Base-by-base conservation (phyloP, 1,140 invertebrate species). In the Drosophila kurseongensis region DNA sequence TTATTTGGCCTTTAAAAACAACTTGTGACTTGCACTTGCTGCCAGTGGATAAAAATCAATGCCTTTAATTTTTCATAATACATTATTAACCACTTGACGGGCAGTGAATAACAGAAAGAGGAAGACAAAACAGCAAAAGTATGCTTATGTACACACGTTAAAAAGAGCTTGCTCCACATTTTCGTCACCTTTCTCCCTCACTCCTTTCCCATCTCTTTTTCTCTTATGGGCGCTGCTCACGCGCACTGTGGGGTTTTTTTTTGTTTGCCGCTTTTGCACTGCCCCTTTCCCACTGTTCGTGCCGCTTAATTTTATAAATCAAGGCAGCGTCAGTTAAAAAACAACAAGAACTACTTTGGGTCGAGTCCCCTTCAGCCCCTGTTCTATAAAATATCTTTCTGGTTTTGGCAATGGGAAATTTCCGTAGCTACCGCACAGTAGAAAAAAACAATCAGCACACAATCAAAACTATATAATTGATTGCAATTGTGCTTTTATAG, bases 391-490 rank as follows among this genome's bases (percentile, higher is more conserved):
- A 32, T 32, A 29, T 36, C 8, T 41, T 47, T 47, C 42, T 29
- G 38, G 27, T 63, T 79, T 85, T 29, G 75, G 32, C 73, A 83
- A 72, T 69, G 55, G 83, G 82, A 88, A 86, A 79, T 86, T 88
- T 86, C 82, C 82, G 76, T 52, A 79, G 78, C 41, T 35, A 41
- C 29, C 40, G 38, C 60, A 63, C 78, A 59, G 73, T 76, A 72
- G 73, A 50, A 12, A 32, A 8, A 14, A 8, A 59, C 6, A 32
- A 8, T n/a, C 0, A 32, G 9, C 4, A 9, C 13, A 1, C 36
- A 41, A 45, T 23, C n/a, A 9, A 66, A 68, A 69, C 8, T 36
- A 12, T 18, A 35, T 16, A n/a, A 66, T 23, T 18, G 18, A 66
- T 23, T 18, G 36, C 59, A 12, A 36, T 14, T 18, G 3, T 27